phyloP scores from a whole-genome alignment of 2,113 vertebrate species.

The Mus spicilegus region DNA sequence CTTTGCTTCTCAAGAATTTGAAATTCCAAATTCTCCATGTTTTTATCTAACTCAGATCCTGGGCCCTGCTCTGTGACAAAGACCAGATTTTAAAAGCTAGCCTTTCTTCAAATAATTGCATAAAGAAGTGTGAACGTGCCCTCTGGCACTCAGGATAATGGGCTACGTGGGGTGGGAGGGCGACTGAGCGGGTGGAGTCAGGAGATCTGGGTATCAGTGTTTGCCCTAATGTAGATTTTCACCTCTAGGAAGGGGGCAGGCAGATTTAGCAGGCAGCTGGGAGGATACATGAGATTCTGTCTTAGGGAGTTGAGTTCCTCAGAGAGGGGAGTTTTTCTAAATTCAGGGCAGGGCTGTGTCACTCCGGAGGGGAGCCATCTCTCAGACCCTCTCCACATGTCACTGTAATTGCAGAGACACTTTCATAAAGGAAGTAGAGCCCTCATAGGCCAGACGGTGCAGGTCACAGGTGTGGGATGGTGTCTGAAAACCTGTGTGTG shows the following conservation, averaged over 20 bases:
- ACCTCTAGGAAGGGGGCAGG: background rate
- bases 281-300: conserved; percentile 31
- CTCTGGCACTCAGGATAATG: background rate
- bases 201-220: background rate
- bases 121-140: too few species aligned
- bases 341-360: conserved; percentile 23
- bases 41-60: conserved; percentile 18
- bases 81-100: background rate
- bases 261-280: background rate
- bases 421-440: conserved; percentile 2
- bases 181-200: fast-evolving
- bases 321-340: conserved; percentile 37
- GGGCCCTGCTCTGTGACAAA: background rate
- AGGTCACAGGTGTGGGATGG: conserved; percentile 29
- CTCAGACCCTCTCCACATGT: conserved; percentile 4
- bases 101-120: background rate
- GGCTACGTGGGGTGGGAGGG: fast-evolving
- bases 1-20: background rate
- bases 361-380: background rate
- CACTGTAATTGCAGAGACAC: background rate
- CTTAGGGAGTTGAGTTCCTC: background rate
- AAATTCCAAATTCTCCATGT: background rate
- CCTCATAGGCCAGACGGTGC: background rate
- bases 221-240: background rate
- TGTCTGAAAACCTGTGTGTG: background rate